These are phyloP conservation scores for Sorex araneus DNA, from an alignment of 2,113 vertebrate species.

Conservation along the genomic window DNA sequence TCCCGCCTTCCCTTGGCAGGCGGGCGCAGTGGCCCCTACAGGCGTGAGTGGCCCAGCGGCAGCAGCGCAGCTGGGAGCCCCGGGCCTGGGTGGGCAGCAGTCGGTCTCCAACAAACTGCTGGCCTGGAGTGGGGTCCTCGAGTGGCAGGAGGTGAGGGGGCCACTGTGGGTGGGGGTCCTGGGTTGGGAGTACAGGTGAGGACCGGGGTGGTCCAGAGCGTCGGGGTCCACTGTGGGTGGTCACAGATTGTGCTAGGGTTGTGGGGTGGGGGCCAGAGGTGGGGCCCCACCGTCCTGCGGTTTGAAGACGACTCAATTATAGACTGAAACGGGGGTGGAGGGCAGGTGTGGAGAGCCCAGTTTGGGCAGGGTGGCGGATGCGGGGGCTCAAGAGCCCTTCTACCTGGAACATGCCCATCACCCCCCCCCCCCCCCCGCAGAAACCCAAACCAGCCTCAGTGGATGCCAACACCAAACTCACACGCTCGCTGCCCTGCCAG, in stretches of 20 bases:
- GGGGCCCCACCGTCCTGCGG: not conserved
- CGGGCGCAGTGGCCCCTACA: slow-evolving; percentile 77
- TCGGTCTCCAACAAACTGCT: slow-evolving; percentile 93
- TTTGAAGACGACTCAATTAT: not conserved
- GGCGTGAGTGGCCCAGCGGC: slow-evolving; percentile 82
- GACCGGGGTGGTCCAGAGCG: too few relatives aligned
- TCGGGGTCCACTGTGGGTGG: too few relatives aligned
- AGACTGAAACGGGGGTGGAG: not conserved
- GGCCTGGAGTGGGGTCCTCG: slow-evolving; percentile 95
- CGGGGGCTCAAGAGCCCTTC: not conserved
- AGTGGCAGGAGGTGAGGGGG: slow-evolving; percentile 95
- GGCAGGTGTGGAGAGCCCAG: not conserved
- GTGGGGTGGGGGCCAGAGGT: not conserved
- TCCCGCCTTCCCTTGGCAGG: slow-evolving; percentile 36
- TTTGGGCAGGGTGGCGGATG: not conserved
- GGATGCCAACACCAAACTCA: slow-evolving; percentile 94
- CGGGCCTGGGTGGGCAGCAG: slow-evolving; percentile 86
- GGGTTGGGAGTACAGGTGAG: not conserved
- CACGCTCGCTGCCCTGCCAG: slow-evolving; percentile 95
- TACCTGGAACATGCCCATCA: not conserved
- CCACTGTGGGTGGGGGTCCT: too few relatives aligned
- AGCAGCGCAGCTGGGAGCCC: slow-evolving; percentile 86
- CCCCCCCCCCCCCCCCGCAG: slow-evolving; percentile 78
- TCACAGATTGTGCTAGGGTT: too few relatives aligned
- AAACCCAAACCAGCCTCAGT: slow-evolving; percentile 95